Base-by-base conservation (phyloP, 2,113 vertebrate genomes). In the Xenopus borealis region DNA sequence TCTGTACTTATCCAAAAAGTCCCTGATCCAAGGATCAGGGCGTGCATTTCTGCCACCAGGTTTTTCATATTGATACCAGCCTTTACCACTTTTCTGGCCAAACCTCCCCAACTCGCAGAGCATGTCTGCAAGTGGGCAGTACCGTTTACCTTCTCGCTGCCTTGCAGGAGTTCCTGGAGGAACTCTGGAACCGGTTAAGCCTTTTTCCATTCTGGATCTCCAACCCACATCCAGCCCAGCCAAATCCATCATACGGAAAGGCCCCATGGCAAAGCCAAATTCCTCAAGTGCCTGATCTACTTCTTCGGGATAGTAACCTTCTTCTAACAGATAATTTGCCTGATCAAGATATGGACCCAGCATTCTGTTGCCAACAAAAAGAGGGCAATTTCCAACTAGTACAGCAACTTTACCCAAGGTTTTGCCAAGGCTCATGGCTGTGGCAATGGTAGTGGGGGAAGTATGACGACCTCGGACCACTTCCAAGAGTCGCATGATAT, bases 281-380 rank as follows among this genome's bases (percentile, higher is more conserved):
- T 94, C 93, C 78, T 95, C 94, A 4, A 98, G 78, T 1, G 57
- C 92, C 71, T 19, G 47, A 74, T 98, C 96, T 52, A 98, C 82
- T 0, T 85, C 82, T 82, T 96, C 92, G 14, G 95, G 94, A 4
- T 81, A 88, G 78, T 93, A 91, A 20, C 96, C 97, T 62, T 98
- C 97, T 85, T 98, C 97, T 77, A 98, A 10, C 45, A 98, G 85
- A 80, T 95, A 98, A 76, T 81, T 50, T 0, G 91, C 80, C 82
- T 98, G 92, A 0, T 91, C 83, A 1, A 79, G 0, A 1, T 94
- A 97, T 0, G 80, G 83, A 44, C 11, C 82, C 78, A 96, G 78
- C 93, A 98, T 95, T 66, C 95, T 89, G 77, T 98, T 98, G 52
- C 95, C 96, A 20, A 92, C 97, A 83, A 98, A 98, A 0, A 93